Base-by-base conservation (phyloP, 2,888 invertebrate species). In the Xestobium rufovillosum region DNA sequence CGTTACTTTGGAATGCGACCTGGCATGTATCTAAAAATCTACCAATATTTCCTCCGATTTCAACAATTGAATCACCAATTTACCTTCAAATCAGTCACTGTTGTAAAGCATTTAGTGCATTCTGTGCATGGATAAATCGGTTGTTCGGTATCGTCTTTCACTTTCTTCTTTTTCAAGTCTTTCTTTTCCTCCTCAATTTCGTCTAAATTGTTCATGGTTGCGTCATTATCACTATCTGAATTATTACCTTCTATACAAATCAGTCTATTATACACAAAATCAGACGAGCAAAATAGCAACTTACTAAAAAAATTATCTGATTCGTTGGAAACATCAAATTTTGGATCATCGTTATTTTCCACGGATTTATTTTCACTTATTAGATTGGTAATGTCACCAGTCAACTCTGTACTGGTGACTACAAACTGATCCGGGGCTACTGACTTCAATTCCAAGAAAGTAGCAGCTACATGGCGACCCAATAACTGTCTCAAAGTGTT, bases 81-180 rank as follows among this genome's bases (percentile, higher is more conserved):
- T 50, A 62, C 62, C 48, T 61, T 64, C 45, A 67, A 50, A 49
- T 65, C 66, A 12, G 43, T 41, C 14, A 55, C 41, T 30, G 55
- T 56, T 4, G 59, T 60, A 45, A 66, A 68, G 48, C 62, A 62
- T 36, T 52, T 45, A 2, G 58, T 60, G 49, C 67, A 67, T 39
- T 63, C 53, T 40, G 61, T 60, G 48, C 67, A 67, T 3, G 64
- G 54, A 49, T 57, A 65, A 35, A 65, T 52, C 3, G 61, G 60
- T 48, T 63, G 61, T 31, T 59, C 56, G 3, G 65, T 65, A 42
- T 66, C 66, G 48, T 66, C 64, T 42, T 45, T 50, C 4, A 28
- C 14, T 32, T 44, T 47, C 36, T 41, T 39, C 37, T 46, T 49
- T 43, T 43, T 51, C 10, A 31, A 10, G n/a, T 41, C 38, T 39